A percentile compares a stretch with the other conserved stretches of the same genome.
Evolutionary conservation across 1,140 invertebrate genomes (phyloP).

Genomic region (Frieseomelitta varia): DNA sequence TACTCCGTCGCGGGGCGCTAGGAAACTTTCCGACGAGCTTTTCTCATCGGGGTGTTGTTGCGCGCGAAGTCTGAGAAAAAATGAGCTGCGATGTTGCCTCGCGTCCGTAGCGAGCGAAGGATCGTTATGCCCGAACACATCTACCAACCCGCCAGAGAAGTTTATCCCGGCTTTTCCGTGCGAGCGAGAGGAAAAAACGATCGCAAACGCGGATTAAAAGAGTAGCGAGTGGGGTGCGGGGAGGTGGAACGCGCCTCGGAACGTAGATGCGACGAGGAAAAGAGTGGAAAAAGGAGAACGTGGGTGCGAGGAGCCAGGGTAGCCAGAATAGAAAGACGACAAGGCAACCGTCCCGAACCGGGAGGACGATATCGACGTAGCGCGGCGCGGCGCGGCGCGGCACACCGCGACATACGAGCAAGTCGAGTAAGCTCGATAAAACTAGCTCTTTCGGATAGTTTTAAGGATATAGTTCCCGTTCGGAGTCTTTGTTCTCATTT

Average conservation of each 20-base stretch:
- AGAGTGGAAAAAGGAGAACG: constrained; percentile 24
- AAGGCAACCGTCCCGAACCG: constrained; percentile 11
- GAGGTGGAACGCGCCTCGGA: neutral
- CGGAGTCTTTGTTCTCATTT: constrained; percentile 40
- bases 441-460: constrained; percentile 45
- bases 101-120: constrained; percentile 21
- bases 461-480: constrained; percentile 31
- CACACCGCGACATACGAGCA: constrained; percentile 26
- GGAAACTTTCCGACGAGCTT: constrained; percentile 71
- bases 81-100: constrained; percentile 3
- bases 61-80: constrained; percentile 42
- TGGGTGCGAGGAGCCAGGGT: neutral
- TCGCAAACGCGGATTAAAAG: neutral
- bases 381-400: neutral
- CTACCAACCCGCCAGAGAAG: constrained; percentile 33
- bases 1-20: neutral
- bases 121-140: constrained; percentile 63
- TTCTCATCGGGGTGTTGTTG: constrained; percentile 52
- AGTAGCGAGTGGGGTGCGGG: neutral
- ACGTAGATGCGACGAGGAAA: neutral
- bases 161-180: constrained; percentile 30
- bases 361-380: constrained; percentile 34
- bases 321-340: neutral
- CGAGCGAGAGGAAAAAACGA: neutral
- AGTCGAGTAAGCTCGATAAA: constrained; percentile 46